phyloP scores from a whole-genome alignment of 2,113 vertebrate genomes.

The Pterocles gutturalis region DNA sequence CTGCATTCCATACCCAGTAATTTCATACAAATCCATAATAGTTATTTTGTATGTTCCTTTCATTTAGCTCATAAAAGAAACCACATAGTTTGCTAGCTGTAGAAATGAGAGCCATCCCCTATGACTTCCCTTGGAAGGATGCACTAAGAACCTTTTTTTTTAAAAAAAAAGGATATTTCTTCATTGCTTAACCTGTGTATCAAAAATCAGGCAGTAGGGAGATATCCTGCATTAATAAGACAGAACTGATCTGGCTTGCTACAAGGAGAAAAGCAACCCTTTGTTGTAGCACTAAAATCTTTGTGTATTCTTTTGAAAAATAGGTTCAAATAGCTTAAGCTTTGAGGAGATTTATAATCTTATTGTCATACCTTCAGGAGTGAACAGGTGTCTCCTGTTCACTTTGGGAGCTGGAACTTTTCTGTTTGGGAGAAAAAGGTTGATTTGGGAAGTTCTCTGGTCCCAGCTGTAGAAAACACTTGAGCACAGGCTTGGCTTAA shows the following conservation, averaged over 20 bases:
- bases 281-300: neutral
- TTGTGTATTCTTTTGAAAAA: neutral
- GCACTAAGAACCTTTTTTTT: neutral
- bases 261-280: neutral
- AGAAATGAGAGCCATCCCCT: neutral
- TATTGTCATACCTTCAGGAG: neutral
- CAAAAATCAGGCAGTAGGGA: neutral
- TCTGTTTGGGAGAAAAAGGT: neutral
- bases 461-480: neutral
- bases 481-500: neutral
- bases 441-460: neutral
- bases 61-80: constrained; percentile 69
- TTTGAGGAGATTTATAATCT: neutral
- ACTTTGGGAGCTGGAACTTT: neutral
- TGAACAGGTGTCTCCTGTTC: neutral
- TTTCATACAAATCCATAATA: constrained; percentile 64
- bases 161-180: neutral
- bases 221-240: neutral
- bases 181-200: neutral
- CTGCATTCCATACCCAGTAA: constrained; percentile 58
- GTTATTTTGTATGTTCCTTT: constrained; percentile 66
- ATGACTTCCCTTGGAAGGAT: constrained; percentile 5
- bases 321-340: neutral
- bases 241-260: neutral
- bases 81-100: constrained; percentile 4